These are phyloP conservation scores for Amiota minor DNA, from an alignment of 2,888 invertebrate species.

Conservation along the genomic window DNA sequence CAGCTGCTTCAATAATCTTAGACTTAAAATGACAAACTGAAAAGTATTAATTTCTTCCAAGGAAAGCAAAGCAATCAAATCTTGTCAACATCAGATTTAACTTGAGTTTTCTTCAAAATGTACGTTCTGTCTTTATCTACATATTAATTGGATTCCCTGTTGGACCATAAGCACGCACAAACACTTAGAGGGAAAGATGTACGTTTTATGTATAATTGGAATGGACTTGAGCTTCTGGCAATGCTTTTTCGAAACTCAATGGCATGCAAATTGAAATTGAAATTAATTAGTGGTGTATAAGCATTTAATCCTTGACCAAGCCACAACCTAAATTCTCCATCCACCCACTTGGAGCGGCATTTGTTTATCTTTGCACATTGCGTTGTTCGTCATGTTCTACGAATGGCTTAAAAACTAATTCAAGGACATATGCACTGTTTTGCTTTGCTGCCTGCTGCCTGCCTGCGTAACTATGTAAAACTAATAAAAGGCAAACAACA, in stretches of 20 bases:
- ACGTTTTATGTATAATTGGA: too few species aligned
- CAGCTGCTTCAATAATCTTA: too few species aligned
- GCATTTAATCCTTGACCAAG: slow-evolving; percentile 43
- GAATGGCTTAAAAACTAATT: slow-evolving; percentile 12
- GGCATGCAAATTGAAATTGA: slow-evolving; percentile 61
- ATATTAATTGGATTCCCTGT: slow-evolving; percentile 21
- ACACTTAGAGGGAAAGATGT: too few species aligned
- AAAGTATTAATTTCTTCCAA: too few species aligned
- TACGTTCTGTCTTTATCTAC: background rate
- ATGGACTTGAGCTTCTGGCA: too few species aligned
- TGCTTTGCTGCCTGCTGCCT: background rate
- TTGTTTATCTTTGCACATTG: slow-evolving; percentile 27
- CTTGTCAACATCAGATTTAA: too few species aligned
- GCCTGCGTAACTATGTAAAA: background rate
- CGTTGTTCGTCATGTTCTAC: slow-evolving; percentile 38
- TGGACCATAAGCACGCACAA: background rate
- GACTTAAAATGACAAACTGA: too few species aligned
- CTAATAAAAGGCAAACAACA: slow-evolving; percentile 18
- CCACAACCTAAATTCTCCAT: slow-evolving; percentile 15
- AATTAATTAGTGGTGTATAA: slow-evolving; percentile 58
- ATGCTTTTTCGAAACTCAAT: slow-evolving; percentile 36
- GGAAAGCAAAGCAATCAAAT: too few species aligned
- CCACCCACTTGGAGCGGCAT: slow-evolving; percentile 2
- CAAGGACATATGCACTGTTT: slow-evolving; percentile 6
- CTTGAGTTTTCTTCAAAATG: too few species aligned